Evolutionary conservation across 1,140 invertebrate species (phyloP).

Genomic region (Saccostrea echinata): DNA sequence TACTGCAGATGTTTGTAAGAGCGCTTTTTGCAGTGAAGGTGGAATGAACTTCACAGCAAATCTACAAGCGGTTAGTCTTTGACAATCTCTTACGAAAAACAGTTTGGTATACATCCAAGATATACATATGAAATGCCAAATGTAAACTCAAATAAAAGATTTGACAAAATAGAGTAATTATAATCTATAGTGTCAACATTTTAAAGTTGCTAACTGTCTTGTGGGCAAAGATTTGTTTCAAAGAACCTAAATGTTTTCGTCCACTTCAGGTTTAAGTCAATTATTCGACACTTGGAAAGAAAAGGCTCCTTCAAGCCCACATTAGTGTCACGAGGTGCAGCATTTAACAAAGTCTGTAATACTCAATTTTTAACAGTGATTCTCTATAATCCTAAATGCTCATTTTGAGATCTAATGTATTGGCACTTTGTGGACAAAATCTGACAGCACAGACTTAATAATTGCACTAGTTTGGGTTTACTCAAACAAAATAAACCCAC

Average conservation of each 20-base stretch:
- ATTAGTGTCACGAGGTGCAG: neutral
- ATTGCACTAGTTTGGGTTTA: neutral
- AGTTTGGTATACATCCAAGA: neutral
- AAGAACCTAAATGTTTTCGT: neutral
- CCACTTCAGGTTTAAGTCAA: conserved; percentile 28
- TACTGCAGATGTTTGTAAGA: conserved; percentile 17
- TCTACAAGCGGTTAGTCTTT: conserved; percentile 17
- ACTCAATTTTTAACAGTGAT: neutral
- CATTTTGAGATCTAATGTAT: conserved; percentile 17
- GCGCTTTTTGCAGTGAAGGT: neutral
- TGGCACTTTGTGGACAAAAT: neutral
- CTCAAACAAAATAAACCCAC: neutral
- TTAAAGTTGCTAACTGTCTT: conserved; percentile 35
- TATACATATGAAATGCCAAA: conserved; percentile 4
- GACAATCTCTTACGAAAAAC: neutral
- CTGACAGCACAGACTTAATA: neutral
- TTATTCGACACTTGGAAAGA: neutral
- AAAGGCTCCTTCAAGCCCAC: neutral
- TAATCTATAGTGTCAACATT: conserved; percentile 33
- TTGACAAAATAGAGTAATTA: conserved; percentile 8
- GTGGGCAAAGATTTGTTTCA: neutral
- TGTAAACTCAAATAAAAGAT: conserved; percentile 30
- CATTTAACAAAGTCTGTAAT: neutral
- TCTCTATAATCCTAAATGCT: conserved; percentile 15
- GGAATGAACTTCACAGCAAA: neutral